Base-by-base conservation (phyloP, 2,888 invertebrate genomes). In the Caenorhabditis sp. region DNA sequence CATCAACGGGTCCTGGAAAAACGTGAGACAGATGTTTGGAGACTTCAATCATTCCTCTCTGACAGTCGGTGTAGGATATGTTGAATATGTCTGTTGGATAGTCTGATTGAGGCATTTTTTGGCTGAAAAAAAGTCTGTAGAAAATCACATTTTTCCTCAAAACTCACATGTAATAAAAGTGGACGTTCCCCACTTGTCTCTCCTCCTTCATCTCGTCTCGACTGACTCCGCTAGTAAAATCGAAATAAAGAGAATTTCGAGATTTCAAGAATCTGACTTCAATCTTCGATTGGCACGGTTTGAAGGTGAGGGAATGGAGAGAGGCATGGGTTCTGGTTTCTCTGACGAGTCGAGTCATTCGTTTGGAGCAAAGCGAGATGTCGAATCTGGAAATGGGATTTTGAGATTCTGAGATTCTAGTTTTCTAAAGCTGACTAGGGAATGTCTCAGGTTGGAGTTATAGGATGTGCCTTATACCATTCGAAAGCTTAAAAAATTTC, bases 341-440 rank as follows among this genome's bases (percentile, higher is more conserved):
- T 7, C 47, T 51, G 49, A 54, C 49, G 24, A 54, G 51, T 51
- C n/a, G 35, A 12, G 68, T 68, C 54, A 68, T 68, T 38, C 35
- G 51, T 51, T 68, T 68, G 6, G 68, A 68, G 41, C 68, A 54
- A 5, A 54, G 51, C 3, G 54, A 68, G 4, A 68, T 31, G 22
- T 68, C 68, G 24, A 68, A 44, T 63, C 63, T 63, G 26, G 24
- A 63, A 44, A n/a, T 44, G 12, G 5, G 44, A 14, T 5, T 44
- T 44, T 44, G 14, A 7, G 16, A 44, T 5, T 5, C 44, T 44
- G 10, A 44, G 16, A 38, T 38, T 38, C 10, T 8, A 38, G 10
- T 38, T 38, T 38, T 10, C 7, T 6, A 38, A 38, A 44, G 44
- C 14, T 44, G 3, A 44, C 16, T 10, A 44, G 44, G 44, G 16